phyloP scores from a whole-genome alignment of 2,113 vertebrate genomes.

The Chionodraco myersi region DNA sequence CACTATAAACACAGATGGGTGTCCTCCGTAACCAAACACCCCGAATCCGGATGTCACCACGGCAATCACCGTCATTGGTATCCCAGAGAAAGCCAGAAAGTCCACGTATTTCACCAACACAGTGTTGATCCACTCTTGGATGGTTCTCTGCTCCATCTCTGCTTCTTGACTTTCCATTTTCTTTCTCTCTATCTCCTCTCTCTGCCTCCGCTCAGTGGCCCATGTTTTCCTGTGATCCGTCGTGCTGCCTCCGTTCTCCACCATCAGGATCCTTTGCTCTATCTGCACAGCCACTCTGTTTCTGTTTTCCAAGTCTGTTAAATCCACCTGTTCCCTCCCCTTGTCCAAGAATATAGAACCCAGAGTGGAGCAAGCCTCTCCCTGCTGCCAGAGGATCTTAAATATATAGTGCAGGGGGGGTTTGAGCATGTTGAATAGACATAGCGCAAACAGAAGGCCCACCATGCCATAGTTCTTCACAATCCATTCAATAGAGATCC shows the following conservation, averaged over 20 bases:
- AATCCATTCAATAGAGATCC: slow-evolving; percentile 62
- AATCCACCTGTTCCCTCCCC: slow-evolving; percentile 25
- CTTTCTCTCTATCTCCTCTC: slow-evolving; percentile 57
- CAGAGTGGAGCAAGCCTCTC: slow-evolving; percentile 42
- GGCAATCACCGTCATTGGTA: slow-evolving; percentile 75
- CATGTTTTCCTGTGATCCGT: slow-evolving; percentile 16
- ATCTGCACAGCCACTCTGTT: slow-evolving; percentile 59
- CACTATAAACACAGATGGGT: slow-evolving; percentile 70
- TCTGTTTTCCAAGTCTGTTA: too few relatives aligned
- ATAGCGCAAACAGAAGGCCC: slow-evolving; percentile 71
- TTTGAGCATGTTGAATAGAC: slow-evolving; percentile 70
- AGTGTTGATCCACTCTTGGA: slow-evolving; percentile 67
- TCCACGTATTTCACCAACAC: slow-evolving; percentile 73
- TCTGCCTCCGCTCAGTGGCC: slow-evolving; percentile 46
- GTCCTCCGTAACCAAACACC: slow-evolving; percentile 71
- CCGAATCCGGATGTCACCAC: slow-evolving; percentile 73
- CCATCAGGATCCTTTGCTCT: slow-evolving; percentile 66
- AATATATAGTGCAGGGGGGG: slow-evolving; percentile 57
- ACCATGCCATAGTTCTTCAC: slow-evolving; percentile 64
- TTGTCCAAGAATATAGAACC: background rate
- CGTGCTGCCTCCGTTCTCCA: slow-evolving; percentile 47
- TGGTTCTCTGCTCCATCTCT: slow-evolving; percentile 55
- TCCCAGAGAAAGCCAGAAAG: slow-evolving; percentile 75
- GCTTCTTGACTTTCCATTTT: slow-evolving; percentile 52
- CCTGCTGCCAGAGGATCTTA: slow-evolving; percentile 48